phyloP scores from a whole-genome alignment of 2,113 vertebrate genomes.

The Nicator chloris region DNA sequence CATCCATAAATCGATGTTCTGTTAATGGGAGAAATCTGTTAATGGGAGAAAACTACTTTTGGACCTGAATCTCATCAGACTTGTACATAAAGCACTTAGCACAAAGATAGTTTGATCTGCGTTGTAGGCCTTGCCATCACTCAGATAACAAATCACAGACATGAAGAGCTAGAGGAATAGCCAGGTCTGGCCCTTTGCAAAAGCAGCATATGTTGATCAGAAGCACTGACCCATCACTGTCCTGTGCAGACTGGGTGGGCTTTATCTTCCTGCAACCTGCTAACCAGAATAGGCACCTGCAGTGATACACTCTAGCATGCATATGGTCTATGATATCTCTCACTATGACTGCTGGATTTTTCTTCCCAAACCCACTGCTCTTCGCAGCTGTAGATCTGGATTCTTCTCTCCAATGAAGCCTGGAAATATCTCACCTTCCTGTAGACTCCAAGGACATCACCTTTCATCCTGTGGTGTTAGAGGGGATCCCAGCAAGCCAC shows the following conservation, averaged over 20 bases:
- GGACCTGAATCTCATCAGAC: neutral
- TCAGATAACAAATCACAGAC: neutral
- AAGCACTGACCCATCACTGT: neutral
- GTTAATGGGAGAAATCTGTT: neutral
- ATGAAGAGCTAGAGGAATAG: neutral
- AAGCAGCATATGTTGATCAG: neutral
- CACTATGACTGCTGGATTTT: neutral
- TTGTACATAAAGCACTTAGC: neutral
- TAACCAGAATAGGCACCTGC: conserved; percentile 15
- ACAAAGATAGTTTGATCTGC: neutral
- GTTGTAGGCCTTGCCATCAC: neutral
- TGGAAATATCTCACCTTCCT: neutral
- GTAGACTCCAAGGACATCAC: neutral
- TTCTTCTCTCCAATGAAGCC: neutral
- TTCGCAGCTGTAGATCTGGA: neutral
- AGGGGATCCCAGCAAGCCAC: neutral
- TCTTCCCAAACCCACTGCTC: neutral
- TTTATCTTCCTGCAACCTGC: neutral
- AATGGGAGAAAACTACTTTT: neutral
- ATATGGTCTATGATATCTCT: neutral
- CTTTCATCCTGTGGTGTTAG: neutral
- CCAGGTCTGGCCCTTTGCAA: neutral
- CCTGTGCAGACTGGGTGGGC: conserved; percentile 3
- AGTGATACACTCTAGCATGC: neutral
- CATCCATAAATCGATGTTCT: neutral